Evolutionary conservation across 2,888 invertebrate species (phyloP).

Genomic region (Leptura quadrifasciata): DNA sequence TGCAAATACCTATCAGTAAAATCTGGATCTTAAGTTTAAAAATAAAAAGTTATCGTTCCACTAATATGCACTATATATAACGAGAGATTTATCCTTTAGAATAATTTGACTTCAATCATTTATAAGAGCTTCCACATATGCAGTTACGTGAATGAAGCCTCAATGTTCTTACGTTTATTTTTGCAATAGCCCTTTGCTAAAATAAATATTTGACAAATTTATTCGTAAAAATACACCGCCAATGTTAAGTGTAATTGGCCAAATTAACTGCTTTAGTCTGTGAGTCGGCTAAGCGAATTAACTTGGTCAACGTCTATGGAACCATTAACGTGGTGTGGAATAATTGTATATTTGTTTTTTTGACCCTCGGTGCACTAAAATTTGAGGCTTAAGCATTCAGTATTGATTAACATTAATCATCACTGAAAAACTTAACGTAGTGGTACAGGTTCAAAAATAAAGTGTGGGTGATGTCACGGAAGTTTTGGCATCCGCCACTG

Average conservation of each 20-base stretch:
- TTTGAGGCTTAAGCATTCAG: no score
- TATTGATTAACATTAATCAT: no score
- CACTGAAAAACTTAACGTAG: no score
- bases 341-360: conserved; percentile 3
- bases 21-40: not conserved
- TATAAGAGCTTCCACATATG: no score
- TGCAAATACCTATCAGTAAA: not conserved
- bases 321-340: not conserved
- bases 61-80: no score
- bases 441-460: no score
- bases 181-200: not conserved
- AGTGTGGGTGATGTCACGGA: not conserved
- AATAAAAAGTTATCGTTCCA: not conserved
- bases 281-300: not conserved
- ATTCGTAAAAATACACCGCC: not conserved
- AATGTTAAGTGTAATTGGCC: conserved; percentile 4
- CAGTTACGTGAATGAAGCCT: not conserved
- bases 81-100: no score
- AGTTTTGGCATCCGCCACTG: conserved; percentile 7
- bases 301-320: not conserved
- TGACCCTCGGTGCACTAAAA: not conserved
- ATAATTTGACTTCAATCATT: no score
- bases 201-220: conserved; percentile 11
- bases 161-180: not conserved
- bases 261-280: conserved; percentile 3